phyloP scores from a whole-genome alignment of 2,888 invertebrate species.

The Leucozona laternaria region DNA sequence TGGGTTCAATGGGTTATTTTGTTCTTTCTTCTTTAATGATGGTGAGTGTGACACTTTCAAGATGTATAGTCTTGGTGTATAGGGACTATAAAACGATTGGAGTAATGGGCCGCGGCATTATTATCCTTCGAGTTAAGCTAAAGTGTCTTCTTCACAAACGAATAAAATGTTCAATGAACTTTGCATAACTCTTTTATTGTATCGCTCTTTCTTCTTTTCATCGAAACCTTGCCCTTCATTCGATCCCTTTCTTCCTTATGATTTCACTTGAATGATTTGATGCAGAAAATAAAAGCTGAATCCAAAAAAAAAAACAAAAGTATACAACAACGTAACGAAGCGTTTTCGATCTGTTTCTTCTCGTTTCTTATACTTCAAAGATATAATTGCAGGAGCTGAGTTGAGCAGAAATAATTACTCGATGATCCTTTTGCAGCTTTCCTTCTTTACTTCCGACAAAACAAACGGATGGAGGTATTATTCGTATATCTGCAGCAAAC shows the following conservation, averaged over 20 bases:
- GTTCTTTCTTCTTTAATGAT: neutral
- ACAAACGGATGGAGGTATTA: constrained; percentile 48
- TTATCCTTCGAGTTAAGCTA: constrained; percentile 32
- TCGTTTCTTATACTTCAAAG: constrained; percentile 17
- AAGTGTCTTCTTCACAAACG: constrained; percentile 33
- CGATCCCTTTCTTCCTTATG: constrained; percentile 16
- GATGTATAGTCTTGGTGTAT: neutral
- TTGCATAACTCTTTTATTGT: constrained; percentile 43
- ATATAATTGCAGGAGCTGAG: constrained; percentile 50
- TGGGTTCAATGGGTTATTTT: constrained; percentile 14
- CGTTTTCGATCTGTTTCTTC: neutral
- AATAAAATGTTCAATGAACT: constrained; percentile 57
- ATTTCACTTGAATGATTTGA: constrained; percentile 50
- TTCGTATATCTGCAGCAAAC: constrained; percentile 47
- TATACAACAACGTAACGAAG: neutral
- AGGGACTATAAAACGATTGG: constrained; percentile 55
- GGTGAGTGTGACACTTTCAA: constrained; percentile 4
- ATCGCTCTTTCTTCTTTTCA: constrained; percentile 24
- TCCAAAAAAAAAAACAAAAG: neutral
- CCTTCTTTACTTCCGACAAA: constrained; percentile 29
- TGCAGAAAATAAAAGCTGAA: constrained; percentile 22
- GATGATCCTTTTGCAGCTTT: constrained; percentile 40
- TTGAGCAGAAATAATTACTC: constrained; percentile 60
- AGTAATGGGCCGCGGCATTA: constrained; percentile 54
- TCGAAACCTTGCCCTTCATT: constrained; percentile 14